phyloP scores from a whole-genome alignment of 2,888 invertebrate genomes.

The Eledone cirrhosa region DNA sequence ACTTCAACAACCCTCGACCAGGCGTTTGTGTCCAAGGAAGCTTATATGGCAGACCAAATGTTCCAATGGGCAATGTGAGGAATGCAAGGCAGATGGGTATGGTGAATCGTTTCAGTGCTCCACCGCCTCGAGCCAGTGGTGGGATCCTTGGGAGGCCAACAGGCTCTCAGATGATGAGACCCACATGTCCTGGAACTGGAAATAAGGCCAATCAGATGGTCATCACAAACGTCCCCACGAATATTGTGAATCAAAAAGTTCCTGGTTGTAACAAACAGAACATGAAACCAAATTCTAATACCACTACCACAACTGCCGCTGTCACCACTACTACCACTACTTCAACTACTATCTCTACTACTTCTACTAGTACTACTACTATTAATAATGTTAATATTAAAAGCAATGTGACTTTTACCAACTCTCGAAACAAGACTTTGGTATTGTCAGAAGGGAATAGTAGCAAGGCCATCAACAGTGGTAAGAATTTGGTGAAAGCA shows the following conservation, averaged over 20 bases:
- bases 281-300: not conserved
- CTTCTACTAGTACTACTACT: not conserved
- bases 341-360: not conserved
- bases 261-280: not conserved
- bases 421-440: no score
- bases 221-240: no score
- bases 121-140: not conserved
- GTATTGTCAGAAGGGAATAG: no score
- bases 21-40: conserved; percentile 2
- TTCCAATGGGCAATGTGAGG: not conserved
- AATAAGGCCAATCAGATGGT: no score
- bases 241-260: no score
- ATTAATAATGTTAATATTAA: no score
- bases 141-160: not conserved
- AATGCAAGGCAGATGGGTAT: not conserved
- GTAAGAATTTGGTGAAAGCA: no score
- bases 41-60: conserved; percentile 5
- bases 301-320: not conserved
- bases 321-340: not conserved
- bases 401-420: no score
- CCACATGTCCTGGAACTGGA: not conserved
- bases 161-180: not conserved
- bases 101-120: not conserved
- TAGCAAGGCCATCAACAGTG: no score
- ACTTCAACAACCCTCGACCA: conserved; percentile 8